phyloP scores from a whole-genome alignment of 1,140 invertebrate species.

The Diplogasteroides magnus region DNA sequence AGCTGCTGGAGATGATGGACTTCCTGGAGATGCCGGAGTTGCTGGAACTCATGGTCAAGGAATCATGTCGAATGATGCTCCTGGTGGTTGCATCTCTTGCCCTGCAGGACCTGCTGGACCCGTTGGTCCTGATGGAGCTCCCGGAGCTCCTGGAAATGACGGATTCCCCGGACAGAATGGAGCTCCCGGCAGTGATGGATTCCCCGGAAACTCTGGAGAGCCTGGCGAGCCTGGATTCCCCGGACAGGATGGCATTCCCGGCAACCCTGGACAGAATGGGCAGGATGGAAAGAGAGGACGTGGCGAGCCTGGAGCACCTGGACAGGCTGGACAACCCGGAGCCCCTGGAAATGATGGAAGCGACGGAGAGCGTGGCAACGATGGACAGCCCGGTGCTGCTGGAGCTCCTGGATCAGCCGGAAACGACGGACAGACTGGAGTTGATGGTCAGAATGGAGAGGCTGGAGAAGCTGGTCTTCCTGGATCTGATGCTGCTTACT shows the following conservation, averaged over 20 bases:
- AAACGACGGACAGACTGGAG: too few relatives aligned
- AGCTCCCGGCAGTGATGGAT: too few relatives aligned
- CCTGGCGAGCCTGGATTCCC: conserved; percentile 4
- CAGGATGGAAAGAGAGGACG: conserved; percentile 4
- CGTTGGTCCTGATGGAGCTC: background rate
- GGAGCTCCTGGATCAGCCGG: too few relatives aligned
- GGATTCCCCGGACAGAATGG: too few relatives aligned
- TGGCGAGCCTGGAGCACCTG: conserved; percentile 11
- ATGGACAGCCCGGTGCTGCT: too few relatives aligned
- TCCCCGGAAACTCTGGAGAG: background rate
- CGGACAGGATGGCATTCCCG: conserved; percentile 17
- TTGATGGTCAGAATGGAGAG: background rate
- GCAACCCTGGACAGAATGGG: conserved; percentile 6
- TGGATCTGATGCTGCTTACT: too few relatives aligned
- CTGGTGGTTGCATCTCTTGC: conserved; percentile 31
- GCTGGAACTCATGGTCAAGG: conserved; percentile 26
- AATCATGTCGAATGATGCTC: conserved; percentile 2
- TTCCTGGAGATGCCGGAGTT: conserved; percentile 27
- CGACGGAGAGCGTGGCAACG: too few relatives aligned
- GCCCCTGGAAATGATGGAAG: background rate
- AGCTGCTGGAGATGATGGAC: conserved; percentile 32
- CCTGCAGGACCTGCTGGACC: conserved; percentile 23
- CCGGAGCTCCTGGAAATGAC: too few relatives aligned
- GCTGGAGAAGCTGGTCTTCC: conserved; percentile 12
- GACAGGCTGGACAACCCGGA: too few relatives aligned